Percentiles rank a stretch among this genome's conserved stretches.
Conservation (phyloP, 2,888 invertebrate species). For the Pandemis heparana region DNA sequence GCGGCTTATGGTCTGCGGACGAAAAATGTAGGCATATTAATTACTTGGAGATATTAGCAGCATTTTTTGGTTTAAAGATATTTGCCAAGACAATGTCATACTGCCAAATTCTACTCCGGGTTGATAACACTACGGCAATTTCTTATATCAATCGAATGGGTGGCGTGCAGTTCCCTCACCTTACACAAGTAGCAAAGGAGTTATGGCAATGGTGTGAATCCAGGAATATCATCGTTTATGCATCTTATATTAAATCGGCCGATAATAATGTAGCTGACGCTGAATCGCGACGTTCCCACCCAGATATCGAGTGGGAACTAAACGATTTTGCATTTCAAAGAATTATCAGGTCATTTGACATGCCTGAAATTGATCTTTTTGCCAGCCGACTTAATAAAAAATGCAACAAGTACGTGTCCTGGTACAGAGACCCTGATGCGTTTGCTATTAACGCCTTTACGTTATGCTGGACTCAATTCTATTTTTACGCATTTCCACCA, state of each 20-base stretch:
- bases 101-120: slow-evolving; percentile 41
- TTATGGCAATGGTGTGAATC: slow-evolving; percentile 45
- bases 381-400: slow-evolving; percentile 34
- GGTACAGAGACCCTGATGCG: slow-evolving; percentile 39
- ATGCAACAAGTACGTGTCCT: slow-evolving; percentile 32
- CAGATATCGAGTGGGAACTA: slow-evolving; percentile 45
- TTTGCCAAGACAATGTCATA: slow-evolving; percentile 34
- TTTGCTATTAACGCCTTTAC: slow-evolving; percentile 36
- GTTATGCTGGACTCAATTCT: slow-evolving; percentile 17
- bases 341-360: slow-evolving; percentile 21
- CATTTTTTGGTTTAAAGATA: slow-evolving; percentile 20
- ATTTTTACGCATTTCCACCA: slow-evolving; percentile 40
- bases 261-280: slow-evolving; percentile 38
- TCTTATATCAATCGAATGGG: slow-evolving; percentile 41
- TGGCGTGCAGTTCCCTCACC: slow-evolving; percentile 20
- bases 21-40: slow-evolving; percentile 25
- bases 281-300: slow-evolving; percentile 40
- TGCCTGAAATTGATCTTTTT: slow-evolving; percentile 23
- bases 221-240: slow-evolving; percentile 16
- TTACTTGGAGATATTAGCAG: slow-evolving; percentile 31
- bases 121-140: slow-evolving; percentile 46
- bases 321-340: slow-evolving; percentile 21
- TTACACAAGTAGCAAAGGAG: slow-evolving; percentile 29
- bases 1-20: slow-evolving; percentile 11
- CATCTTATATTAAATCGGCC: slow-evolving; percentile 28